Evolutionary conservation across 2,797 vertebrate genomes (phyloP), one percentile per base, ranked within the genome.

Genomic region (Hafferia zeledoni): DNA sequence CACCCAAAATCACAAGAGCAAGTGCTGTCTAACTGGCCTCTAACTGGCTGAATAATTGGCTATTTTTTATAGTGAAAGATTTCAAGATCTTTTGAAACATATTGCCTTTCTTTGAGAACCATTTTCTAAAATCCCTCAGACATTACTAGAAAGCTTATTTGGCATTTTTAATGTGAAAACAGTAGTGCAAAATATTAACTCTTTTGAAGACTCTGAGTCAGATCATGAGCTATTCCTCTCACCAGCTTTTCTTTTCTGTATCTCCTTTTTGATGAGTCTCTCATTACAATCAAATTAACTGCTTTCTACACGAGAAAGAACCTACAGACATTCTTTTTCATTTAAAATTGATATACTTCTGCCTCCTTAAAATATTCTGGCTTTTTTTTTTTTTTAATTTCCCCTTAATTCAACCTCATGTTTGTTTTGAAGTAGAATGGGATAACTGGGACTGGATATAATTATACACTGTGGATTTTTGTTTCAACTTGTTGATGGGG

Each of bases 291-390:
- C 76, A 91, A 89, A 92, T 89, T 46, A 89, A 82, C 27, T 52
- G 25, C 46, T 83, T 93, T 12, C 27, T 49, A 41, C 17, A 4
- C 37, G 37, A 90, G 88, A 97, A 96, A 94, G 31, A 78, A 81
- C 91, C 96, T 96, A 93, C 28, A 77, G 77, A 59, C 30, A 75
- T 82, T 89, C 28, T 94, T 68, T 68, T 76, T 78, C 83, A 47
- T 89, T 55, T 89, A 95, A 81, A 95, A 97, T 95, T 95, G 22
- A 41, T 59, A 17, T 64, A 9, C 15, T 46, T 12, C 10, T 31
- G 4, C 31, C 8, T 24, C 10, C 31, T n/a, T n/a, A 64, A 44
- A 44, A 44, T 64, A 17, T 31, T 63, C 30, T 31, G 39, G 13
- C 14, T 64, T 23, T 60, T 7, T 24, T 24, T 16, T 20, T 41